Evolutionary conservation across 2,797 vertebrate species (phyloP).

Genomic region (Crenichthys baileyi): DNA sequence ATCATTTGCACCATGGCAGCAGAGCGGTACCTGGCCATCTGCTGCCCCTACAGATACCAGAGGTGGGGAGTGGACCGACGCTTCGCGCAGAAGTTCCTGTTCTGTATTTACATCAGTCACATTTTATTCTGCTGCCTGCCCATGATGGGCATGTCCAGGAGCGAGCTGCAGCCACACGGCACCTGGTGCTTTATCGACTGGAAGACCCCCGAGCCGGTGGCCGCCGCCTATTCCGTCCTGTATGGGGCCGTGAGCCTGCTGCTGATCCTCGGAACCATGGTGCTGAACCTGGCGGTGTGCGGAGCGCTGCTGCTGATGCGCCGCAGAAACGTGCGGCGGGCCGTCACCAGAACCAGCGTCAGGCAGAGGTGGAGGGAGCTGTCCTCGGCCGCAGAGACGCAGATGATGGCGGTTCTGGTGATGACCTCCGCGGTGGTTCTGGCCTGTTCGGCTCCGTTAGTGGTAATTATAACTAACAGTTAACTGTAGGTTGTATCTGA

Average conservation of each 20-base stretch:
- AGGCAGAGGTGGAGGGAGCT: constrained; percentile 78
- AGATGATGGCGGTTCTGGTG: constrained; percentile 95
- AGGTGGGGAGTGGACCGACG: constrained; percentile 88
- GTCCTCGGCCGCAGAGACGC: constrained; percentile 91
- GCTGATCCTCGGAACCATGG: constrained; percentile 90
- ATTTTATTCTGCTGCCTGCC: constrained; percentile 94
- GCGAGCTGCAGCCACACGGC: constrained; percentile 78
- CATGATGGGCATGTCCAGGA: constrained; percentile 85
- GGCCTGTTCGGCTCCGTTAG: constrained; percentile 93
- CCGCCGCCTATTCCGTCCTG: constrained; percentile 88
- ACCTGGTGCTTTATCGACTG: constrained; percentile 98
- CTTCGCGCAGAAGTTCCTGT: constrained; percentile 87
- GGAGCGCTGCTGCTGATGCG: constrained; percentile 93
- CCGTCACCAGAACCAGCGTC: constrained; percentile 75
- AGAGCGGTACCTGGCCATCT: constrained; percentile 95
- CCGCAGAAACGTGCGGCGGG: constrained; percentile 84
- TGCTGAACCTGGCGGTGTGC: constrained; percentile 92
- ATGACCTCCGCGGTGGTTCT: constrained; percentile 92
- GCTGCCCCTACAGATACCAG: constrained; percentile 95
- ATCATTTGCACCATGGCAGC: constrained; percentile 97
- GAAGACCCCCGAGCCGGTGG: constrained; percentile 66
- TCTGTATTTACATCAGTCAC: constrained; percentile 88
- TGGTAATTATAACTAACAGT: constrained; percentile 80
- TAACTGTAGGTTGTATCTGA: too few species aligned
- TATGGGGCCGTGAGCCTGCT: constrained; percentile 91